A percentile compares a stretch with the other conserved stretches of the same genome.
Evolutionary conservation across 2,113 vertebrate species (phyloP).

Genomic region (Neolamprologus tretocephalus): DNA sequence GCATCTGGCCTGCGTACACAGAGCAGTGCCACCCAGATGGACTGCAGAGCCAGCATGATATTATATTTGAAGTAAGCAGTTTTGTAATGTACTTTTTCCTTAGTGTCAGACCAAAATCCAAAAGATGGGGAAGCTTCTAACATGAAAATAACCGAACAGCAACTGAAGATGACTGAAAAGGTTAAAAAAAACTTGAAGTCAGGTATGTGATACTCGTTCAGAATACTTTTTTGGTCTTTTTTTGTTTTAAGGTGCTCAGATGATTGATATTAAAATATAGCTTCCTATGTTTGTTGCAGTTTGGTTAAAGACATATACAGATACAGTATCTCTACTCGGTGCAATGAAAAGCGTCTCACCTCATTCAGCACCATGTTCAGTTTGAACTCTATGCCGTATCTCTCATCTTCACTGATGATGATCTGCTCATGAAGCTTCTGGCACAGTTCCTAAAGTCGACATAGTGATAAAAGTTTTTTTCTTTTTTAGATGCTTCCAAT

Average conservation of each 20-base stretch:
- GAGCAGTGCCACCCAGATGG: background rate
- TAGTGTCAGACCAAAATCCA: background rate
- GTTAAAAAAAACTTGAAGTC: background rate
- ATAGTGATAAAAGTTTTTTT: background rate
- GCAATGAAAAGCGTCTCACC: conserved; percentile 58
- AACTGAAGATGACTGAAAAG: background rate
- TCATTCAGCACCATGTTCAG: conserved; percentile 84
- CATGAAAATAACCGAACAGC: fast-evolving
- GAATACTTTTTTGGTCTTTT: background rate
- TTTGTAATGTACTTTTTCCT: background rate
- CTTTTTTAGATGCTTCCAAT: background rate
- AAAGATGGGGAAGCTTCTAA: background rate
- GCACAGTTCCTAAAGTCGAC: conserved; percentile 78
- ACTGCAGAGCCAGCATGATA: background rate
- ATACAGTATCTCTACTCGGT: background rate
- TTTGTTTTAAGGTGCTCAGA: background rate
- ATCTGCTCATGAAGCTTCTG: conserved; percentile 82
- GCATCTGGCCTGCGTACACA: background rate
- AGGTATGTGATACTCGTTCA: fast-evolving
- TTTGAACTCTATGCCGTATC: conserved; percentile 85
- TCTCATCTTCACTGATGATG: conserved; percentile 84
- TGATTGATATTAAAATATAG: background rate
- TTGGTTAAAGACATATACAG: background rate
- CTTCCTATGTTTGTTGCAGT: background rate
- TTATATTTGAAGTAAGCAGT: background rate